Conservation (phyloP, 2,113 vertebrate genomes). For the Perca fluviatilis region DNA sequence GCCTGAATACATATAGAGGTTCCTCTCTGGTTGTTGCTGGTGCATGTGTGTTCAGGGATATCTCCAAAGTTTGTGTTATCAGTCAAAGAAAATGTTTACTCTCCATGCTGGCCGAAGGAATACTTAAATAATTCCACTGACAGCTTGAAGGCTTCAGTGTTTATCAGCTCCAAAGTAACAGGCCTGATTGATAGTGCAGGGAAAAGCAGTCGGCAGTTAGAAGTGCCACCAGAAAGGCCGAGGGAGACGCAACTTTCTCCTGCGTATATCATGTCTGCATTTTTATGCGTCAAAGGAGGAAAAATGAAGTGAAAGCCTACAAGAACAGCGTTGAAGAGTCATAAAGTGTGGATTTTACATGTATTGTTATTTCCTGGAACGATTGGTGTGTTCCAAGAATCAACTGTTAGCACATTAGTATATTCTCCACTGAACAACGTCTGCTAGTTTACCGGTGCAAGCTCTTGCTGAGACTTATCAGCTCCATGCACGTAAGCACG, state of each 20-base stretch:
- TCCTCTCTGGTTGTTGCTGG: slow-evolving; percentile 12
- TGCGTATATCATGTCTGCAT: slow-evolving; percentile 26
- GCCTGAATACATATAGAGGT: background rate
- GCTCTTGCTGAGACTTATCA: slow-evolving; percentile 19
- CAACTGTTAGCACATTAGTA: background rate
- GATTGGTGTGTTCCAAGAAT: slow-evolving; percentile 7
- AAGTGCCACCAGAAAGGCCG: slow-evolving; percentile 64
- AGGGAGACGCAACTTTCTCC: slow-evolving; percentile 45
- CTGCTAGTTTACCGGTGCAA: background rate
- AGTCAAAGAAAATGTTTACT: slow-evolving; percentile 71
- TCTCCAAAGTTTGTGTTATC: slow-evolving; percentile 66
- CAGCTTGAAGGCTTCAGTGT: slow-evolving; percentile 71
- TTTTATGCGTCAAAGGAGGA: slow-evolving; percentile 8
- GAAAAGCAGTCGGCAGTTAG: slow-evolving; percentile 42
- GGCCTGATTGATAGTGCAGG: slow-evolving; percentile 59
- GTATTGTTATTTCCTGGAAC: slow-evolving; percentile 1
- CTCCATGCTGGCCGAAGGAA: slow-evolving; percentile 57
- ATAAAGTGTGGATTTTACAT: slow-evolving; percentile 18
- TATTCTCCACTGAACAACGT: slow-evolving; percentile 3
- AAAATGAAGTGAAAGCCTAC: background rate
- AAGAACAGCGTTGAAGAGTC: background rate
- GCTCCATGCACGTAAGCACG: background rate
- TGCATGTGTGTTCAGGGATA: slow-evolving; percentile 27
- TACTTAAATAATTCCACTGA: slow-evolving; percentile 67
- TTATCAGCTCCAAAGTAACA: slow-evolving; percentile 68